Evolutionary conservation across 1,140 invertebrate genomes (phyloP), one percentile per base, ranked within the genome.

Genomic region (Tetraneura akinire): DNA sequence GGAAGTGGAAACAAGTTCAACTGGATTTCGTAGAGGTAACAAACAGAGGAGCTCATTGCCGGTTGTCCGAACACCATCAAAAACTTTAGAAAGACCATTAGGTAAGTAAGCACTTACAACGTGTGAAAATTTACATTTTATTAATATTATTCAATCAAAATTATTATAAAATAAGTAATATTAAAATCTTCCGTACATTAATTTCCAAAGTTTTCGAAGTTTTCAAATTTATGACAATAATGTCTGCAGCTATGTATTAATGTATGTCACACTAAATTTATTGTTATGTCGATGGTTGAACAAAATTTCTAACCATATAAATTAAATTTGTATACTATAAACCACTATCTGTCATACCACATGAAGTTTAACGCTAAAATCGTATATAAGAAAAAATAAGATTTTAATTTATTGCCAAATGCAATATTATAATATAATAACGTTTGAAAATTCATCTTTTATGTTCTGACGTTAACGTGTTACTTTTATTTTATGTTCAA

Each of bases 1-100:
- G 2, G 96, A 98, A 86, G 94, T 96, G 76, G 96, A 98, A 84
- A 97, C 96, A 2, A 92, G 94, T 8, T 95, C 95, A 37, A 97
- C 95, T 16, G 94, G 95, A 18, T 96, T 96, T 85, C 88, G 94
- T 21, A 88, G 96, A 70, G 95, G 95, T 66, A 93, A 92, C 11
- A 97, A 97, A 85, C 92, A 95, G 84, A 88, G 96, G 57, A 94
- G 95, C 80, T 97, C 94, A 74, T 87, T 98, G 55, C 96, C 96
- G 1, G 94, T 98, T 3, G 95, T 98, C 23, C 88, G 96, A 81
- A 97, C 96, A 10, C 95, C 96, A 13, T 96, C 95, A 83, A 97
- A 97, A 85, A 96, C 96, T 9, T 87, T 97, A 81, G 96, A 98
- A 85, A 88, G 94, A 83, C 94, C 94, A 80, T 86, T 96, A 84